Evolutionary conservation across 2,797 vertebrate genomes (phyloP), one percentile per base, ranked within the genome.

Genomic region (Periparus ater): DNA sequence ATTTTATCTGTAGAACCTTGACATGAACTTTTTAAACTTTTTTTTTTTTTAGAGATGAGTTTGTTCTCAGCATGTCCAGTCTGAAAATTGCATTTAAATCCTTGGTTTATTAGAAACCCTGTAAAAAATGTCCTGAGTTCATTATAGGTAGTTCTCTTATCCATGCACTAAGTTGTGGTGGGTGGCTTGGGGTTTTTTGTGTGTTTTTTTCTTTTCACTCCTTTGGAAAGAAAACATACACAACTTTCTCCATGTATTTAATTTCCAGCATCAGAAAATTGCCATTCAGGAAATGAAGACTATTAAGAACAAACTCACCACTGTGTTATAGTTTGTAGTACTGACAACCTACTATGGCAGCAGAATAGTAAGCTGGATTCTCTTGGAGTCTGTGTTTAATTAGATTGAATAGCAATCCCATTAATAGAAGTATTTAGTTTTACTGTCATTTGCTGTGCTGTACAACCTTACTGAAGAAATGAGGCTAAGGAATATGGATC

Each of bases 391-490:
- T 65, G n/a, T 48, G 26, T 91, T 95, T 96, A 60, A 87, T 95
- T 93, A 91, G 72, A 85, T 89, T 88, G 71, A 58, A 80, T 80
- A 66, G 73, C 76, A 95, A 83, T 94, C 72, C n/a, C 58, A 38
- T 74, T 93, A 96, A 89, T 75, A 38, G 63, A 92, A 71, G 53
- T 74, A 7, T 76, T 94, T 88, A 65, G 50, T 80, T 96, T 87
- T 93, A 38, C n/a, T 82, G 34, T 88, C 21, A 32, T 48, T 87
- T 74, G n/a, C 12, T 85, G 30, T 75, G 42, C 55, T 81, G 4
- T 76, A 18, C 54, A 77, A 48, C 38, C 45, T 67, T 79, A 67
- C 5, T 68, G 58, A 83, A 93, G 61, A 61, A 50, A 47, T 1
- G 21, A 73, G 45, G 38, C 38, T n/a, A 70, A n/a, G 22, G 80